phyloP scores from a whole-genome alignment of 2,888 invertebrate species.

The Apodemia duryi region DNA sequence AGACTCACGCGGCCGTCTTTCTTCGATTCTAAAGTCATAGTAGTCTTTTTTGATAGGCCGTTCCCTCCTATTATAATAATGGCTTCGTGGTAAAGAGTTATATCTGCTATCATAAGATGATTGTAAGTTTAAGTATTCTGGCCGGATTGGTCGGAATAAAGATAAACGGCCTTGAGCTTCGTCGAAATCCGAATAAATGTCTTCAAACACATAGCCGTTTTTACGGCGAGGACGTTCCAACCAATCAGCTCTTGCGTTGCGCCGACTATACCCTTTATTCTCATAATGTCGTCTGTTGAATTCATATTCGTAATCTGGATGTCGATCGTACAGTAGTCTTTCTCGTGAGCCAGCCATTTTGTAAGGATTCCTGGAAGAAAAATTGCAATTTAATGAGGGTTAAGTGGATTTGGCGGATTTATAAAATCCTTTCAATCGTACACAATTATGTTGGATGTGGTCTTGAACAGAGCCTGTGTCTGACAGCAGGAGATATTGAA shows the following conservation, averaged over 20 bases:
- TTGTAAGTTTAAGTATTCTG: slow-evolving; percentile 68
- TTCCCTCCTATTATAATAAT: slow-evolving; percentile 52
- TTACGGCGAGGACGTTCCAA: slow-evolving; percentile 55
- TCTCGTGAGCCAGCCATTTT: slow-evolving; percentile 71
- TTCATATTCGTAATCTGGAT: slow-evolving; percentile 52
- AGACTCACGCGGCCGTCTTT: slow-evolving; percentile 44
- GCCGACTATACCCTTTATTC: slow-evolving; percentile 32
- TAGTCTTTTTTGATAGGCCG: slow-evolving; percentile 63
- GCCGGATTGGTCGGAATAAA: slow-evolving; percentile 69
- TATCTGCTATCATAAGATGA: slow-evolving; percentile 63
- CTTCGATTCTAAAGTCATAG: slow-evolving; percentile 69
- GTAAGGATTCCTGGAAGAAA: slow-evolving; percentile 48
- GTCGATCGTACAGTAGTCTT: slow-evolving; percentile 60
- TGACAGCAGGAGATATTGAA: slow-evolving; percentile 9
- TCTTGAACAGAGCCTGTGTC: slow-evolving; percentile 1
- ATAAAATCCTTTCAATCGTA: slow-evolving; percentile 2
- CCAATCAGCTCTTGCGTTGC: slow-evolving; percentile 37
- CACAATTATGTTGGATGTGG: slow-evolving; percentile 9
- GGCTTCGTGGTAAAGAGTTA: slow-evolving; percentile 62
- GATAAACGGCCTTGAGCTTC: slow-evolving; percentile 70
- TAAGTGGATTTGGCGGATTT: slow-evolving; percentile 2
- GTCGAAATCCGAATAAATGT: slow-evolving; percentile 72
- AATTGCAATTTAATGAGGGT: not conserved
- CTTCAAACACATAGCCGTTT: slow-evolving; percentile 73
- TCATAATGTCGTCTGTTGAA: slow-evolving; percentile 50